Evolutionary conservation across 2,797 vertebrate genomes (phyloP).

Genomic region (Todus mexicanus): DNA sequence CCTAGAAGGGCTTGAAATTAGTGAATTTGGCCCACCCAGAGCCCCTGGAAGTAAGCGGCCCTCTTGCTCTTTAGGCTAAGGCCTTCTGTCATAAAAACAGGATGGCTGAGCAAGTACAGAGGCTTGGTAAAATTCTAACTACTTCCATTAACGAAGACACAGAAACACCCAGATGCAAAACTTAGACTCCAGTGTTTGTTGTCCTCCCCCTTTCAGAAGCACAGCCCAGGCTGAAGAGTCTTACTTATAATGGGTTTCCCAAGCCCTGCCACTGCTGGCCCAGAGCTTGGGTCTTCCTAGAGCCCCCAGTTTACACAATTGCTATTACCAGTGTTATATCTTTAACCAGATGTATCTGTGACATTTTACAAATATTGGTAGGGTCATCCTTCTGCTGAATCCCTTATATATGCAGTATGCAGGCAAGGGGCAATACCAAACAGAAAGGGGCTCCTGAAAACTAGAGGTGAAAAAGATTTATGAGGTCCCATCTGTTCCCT

Average conservation of each 20-base stretch:
- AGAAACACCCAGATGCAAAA: not conserved
- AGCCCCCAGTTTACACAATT: not conserved
- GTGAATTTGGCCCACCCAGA: not conserved
- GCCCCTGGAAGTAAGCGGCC: not conserved
- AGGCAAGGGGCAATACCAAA: not conserved
- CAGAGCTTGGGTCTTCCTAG: not conserved
- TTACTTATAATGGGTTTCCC: not conserved
- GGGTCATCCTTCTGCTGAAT: not conserved
- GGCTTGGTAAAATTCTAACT: not conserved
- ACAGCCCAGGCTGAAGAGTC: not conserved
- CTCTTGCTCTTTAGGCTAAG: not conserved
- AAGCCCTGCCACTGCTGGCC: not conserved
- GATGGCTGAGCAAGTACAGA: not conserved
- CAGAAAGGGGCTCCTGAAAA: not conserved
- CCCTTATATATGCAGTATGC: not conserved
- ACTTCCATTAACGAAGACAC: not conserved
- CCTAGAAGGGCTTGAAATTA: not conserved
- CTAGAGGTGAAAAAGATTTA: not conserved
- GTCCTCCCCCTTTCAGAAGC: not conserved
- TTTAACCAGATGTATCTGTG: not conserved
- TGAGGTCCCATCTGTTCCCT: not conserved
- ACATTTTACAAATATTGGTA: not conserved
- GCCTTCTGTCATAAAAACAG: not conserved
- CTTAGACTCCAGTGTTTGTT: not conserved
- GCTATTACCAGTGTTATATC: not conserved